phyloP scores from a whole-genome alignment of 2,797 vertebrate species.

The Telmatherina bonti region DNA sequence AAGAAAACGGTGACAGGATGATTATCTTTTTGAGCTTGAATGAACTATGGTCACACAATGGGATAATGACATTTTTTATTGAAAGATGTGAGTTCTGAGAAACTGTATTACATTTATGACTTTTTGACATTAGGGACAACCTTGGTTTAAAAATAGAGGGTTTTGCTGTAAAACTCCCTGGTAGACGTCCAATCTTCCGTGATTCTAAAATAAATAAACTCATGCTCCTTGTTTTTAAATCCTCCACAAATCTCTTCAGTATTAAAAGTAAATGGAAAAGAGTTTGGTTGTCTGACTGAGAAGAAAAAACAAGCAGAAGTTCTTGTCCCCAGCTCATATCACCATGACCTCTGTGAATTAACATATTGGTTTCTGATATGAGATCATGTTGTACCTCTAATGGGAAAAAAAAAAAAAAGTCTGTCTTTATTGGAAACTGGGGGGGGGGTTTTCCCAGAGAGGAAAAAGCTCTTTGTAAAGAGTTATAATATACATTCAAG shows the following conservation, averaged over 20 bases:
- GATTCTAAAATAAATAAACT: slow-evolving; percentile 46
- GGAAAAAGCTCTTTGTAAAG: neutral
- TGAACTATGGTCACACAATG: too few species aligned
- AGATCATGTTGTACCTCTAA: neutral
- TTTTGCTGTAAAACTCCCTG: slow-evolving; percentile 5
- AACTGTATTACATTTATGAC: neutral
- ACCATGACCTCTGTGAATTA: slow-evolving; percentile 17
- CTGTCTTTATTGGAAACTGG: neutral
- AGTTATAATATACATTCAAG: neutral
- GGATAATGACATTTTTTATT: neutral
- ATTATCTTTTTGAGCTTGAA: neutral
- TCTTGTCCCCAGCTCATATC: slow-evolving; percentile 19
- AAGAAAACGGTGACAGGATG: too few species aligned
- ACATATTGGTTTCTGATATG: slow-evolving; percentile 5
- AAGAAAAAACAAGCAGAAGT: slow-evolving; percentile 43
- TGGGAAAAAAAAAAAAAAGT: neutral
- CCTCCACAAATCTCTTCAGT: slow-evolving; percentile 58
- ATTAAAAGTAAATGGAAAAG: slow-evolving; percentile 69
- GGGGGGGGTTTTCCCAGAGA: neutral
- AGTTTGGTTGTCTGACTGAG: slow-evolving; percentile 34
- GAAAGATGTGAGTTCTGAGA: neutral
- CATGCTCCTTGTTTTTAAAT: slow-evolving; percentile 48
- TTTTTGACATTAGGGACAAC: too few species aligned
- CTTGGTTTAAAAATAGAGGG: too few species aligned
- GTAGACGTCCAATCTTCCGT: slow-evolving; percentile 16